A percentile compares a stretch with the other conserved stretches of the same genome.
These are phyloP conservation scores for Hymenopus coronatus DNA, from an alignment of 2,888 invertebrate genomes.

Conservation along the genomic window DNA sequence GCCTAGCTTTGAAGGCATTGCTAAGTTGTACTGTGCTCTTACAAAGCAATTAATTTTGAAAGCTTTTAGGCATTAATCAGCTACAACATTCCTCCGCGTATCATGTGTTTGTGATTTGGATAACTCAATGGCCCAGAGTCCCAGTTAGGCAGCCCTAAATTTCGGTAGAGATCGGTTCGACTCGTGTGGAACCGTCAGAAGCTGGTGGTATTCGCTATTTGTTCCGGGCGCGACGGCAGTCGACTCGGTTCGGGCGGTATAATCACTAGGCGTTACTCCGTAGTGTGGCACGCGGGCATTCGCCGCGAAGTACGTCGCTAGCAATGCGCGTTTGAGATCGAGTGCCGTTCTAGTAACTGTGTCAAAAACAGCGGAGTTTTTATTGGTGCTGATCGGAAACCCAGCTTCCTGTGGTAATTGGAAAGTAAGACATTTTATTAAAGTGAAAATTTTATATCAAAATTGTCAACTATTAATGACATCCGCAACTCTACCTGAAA, in stretches of 20 bases:
- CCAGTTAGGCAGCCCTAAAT: not conserved
- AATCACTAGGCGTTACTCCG: not conserved
- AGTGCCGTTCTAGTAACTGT: not conserved
- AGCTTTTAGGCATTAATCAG: no score
- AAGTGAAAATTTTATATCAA: not conserved
- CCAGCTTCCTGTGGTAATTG: not conserved
- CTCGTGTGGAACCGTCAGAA: not conserved
- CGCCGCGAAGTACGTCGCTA: not conserved
- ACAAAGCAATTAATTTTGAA: no score
- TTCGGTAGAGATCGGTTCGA: not conserved
- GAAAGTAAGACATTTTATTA: not conserved
- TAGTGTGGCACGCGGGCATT: not conserved
- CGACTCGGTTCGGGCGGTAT: not conserved
- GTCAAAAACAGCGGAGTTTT: not conserved
- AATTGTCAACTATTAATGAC: not conserved
- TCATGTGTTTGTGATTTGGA: not conserved
- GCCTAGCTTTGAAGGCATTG: no score
- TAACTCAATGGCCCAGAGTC: not conserved
- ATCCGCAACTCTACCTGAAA: no score
- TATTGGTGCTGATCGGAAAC: not conserved
- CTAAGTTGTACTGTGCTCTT: no score
- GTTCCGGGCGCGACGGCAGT: not conserved
- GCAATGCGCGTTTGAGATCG: not conserved
- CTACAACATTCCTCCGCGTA: not conserved
- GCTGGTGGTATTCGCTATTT: not conserved